Evolutionary conservation across 2,888 invertebrate species (phyloP).

Genomic region (Rhagonycha lutea): DNA sequence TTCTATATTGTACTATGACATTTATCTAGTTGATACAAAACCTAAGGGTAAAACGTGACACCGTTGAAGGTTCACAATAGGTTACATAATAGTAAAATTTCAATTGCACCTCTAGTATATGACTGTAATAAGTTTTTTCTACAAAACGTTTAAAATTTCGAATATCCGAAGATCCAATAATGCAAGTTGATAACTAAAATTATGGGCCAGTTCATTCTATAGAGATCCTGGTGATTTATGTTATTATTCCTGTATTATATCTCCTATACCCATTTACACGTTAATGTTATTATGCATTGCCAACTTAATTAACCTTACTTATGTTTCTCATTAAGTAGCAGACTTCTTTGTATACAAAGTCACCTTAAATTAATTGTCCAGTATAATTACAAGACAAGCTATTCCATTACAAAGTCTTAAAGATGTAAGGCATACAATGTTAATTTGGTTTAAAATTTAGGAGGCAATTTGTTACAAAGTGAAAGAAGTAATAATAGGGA

Average conservation of each 20-base stretch:
- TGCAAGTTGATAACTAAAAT: neutral
- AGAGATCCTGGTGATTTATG: constrained; percentile 22
- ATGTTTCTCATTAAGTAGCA: constrained; percentile 16
- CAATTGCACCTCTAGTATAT: constrained; percentile 5
- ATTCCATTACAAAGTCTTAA: neutral
- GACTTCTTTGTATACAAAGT: neutral
- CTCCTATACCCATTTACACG: constrained; percentile 20
- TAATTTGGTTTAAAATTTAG: neutral
- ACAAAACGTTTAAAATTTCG: neutral
- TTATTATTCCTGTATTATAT: constrained; percentile 21
- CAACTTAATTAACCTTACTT: constrained; percentile 25
- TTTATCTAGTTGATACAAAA: constrained; percentile 49
- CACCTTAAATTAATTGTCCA: neutral
- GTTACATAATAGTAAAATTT: constrained; percentile 18
- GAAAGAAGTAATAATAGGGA: neutral
- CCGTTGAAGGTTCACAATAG: constrained; percentile 16
- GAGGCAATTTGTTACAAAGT: neutral
- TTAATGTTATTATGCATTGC: constrained; percentile 28
- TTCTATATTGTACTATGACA: constrained; percentile 49
- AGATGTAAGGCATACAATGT: neutral
- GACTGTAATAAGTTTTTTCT: neutral
- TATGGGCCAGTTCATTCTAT: constrained; percentile 10
- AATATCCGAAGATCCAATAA: neutral
- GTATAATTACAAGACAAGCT: neutral
- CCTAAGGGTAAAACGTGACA: constrained; percentile 35